Evolutionary conservation across 2,797 vertebrate species (phyloP).

Genomic region (Diplodus sargus): DNA sequence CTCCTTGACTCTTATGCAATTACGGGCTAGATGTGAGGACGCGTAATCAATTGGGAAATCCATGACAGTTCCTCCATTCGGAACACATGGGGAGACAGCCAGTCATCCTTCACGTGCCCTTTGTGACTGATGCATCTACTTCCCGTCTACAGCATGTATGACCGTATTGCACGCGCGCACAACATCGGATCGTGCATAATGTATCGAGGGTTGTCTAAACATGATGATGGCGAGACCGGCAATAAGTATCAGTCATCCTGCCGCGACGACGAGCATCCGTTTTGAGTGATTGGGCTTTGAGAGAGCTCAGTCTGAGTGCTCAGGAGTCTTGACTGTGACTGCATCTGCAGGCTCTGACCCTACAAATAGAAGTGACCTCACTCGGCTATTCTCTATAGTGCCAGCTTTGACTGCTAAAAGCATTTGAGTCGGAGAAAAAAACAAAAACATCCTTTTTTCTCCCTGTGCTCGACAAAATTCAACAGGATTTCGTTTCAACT

Average conservation of each 20-base stretch:
- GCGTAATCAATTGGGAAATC: conserved; percentile 80
- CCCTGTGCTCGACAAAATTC: conserved; percentile 2
- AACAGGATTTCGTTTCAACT: conserved; percentile 9
- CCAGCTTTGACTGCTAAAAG: conserved; percentile 36
- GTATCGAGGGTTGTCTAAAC: conserved; percentile 77
- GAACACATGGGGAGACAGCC: conserved; percentile 71
- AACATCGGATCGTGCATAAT: conserved; percentile 71
- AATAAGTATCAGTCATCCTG: conserved; percentile 79
- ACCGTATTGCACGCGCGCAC: conserved; percentile 67
- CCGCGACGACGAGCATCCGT: conserved; percentile 46
- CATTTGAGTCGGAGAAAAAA: neutral
- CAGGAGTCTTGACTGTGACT: conserved; percentile 41
- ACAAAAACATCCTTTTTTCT: conserved; percentile 7
- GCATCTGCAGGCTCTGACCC: conserved; percentile 62
- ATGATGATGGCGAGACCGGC: conserved; percentile 75
- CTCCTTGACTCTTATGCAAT: conserved; percentile 69
- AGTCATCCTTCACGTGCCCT: conserved; percentile 78
- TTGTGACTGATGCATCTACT: conserved; percentile 78
- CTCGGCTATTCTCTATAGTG: conserved; percentile 23
- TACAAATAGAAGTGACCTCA: conserved; percentile 58
- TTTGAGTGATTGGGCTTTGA: conserved; percentile 70
- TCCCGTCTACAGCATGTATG: conserved; percentile 72
- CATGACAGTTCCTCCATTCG: conserved; percentile 75
- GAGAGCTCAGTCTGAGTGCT: conserved; percentile 52
- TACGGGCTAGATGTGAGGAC: conserved; percentile 64